Conservation (phyloP, 2,797 vertebrate species). For the Geotrypetes seraphini region DNA sequence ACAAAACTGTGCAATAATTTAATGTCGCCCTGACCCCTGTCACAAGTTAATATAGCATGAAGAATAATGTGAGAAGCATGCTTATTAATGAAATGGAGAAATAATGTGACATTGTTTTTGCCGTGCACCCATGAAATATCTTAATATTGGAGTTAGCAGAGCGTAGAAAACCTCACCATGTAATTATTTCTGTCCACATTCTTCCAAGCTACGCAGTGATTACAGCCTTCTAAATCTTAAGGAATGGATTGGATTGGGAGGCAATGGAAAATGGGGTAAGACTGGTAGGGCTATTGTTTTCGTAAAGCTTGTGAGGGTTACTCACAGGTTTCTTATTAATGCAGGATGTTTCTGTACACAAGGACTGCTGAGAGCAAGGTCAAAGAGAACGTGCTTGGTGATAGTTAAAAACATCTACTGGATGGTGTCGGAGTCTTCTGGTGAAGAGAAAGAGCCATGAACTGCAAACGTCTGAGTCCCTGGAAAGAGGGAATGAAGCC, state of each 20-base stretch:
- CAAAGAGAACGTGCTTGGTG: no score
- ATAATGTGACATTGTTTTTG: slow-evolving; percentile 67
- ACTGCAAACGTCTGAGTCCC: no score
- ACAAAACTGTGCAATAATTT: slow-evolving; percentile 71
- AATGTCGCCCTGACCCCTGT: slow-evolving; percentile 68
- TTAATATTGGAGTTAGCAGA: slow-evolving; percentile 63
- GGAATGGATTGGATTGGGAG: slow-evolving; percentile 24
- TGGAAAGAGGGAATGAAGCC: no score
- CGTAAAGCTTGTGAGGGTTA: no score
- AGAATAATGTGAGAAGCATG: slow-evolving; percentile 62
- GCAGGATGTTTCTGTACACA: no score
- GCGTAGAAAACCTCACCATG: slow-evolving; percentile 39
- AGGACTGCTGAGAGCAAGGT: no score
- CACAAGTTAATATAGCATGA: slow-evolving; percentile 78
- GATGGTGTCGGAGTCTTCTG: no score
- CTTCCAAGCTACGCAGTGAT: slow-evolving; percentile 39
- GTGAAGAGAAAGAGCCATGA: no score
- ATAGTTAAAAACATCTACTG: no score
- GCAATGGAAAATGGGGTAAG: slow-evolving; percentile 12
- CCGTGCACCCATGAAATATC: slow-evolving; percentile 65
- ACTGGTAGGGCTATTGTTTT: slow-evolving; percentile 1
- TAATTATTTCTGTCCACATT: slow-evolving; percentile 47
- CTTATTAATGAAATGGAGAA: slow-evolving; percentile 65
- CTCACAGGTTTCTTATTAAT: no score
- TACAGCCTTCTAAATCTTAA: slow-evolving; percentile 46